These are phyloP conservation scores for Chrysodeixis includens DNA, from an alignment of 2,888 invertebrate species.

Conservation along the genomic window DNA sequence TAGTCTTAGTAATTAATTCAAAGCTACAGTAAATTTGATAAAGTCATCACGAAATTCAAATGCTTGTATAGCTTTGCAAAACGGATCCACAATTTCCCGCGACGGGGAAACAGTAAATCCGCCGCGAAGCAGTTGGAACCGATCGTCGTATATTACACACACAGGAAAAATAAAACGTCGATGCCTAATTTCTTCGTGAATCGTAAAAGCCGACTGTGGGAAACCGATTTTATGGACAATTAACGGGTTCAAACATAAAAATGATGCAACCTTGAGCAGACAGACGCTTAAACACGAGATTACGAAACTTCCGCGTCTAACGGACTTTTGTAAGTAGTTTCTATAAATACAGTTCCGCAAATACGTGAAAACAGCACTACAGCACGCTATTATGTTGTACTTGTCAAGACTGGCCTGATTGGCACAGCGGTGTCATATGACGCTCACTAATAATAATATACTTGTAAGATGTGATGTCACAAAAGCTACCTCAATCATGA, in stretches of 20 bases:
- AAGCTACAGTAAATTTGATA: background rate
- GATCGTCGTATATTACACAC: background rate
- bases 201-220: conserved; percentile 30
- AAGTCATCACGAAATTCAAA: background rate
- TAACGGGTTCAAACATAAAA: conserved; percentile 39
- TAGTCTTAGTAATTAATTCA: background rate
- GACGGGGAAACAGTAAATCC: background rate
- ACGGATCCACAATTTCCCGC: background rate
- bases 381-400: background rate
- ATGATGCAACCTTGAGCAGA: conserved; percentile 33
- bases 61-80: background rate
- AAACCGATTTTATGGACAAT: conserved; percentile 37
- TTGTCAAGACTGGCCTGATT: background rate
- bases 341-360: conserved; percentile 23
- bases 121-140: background rate
- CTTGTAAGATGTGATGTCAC: no score
- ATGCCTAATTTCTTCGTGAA: conserved; percentile 20
- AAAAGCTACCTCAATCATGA: no score
- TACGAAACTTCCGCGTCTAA: conserved; percentile 29
- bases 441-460: background rate
- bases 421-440: conserved; percentile 1
- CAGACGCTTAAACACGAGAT: conserved; percentile 21
- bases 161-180: background rate
- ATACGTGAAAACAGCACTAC: conserved; percentile 12
- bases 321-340: conserved; percentile 20